Evolutionary conservation across 1,140 invertebrate genomes (phyloP).

Genomic region (Acromyrmex charruanus): DNA sequence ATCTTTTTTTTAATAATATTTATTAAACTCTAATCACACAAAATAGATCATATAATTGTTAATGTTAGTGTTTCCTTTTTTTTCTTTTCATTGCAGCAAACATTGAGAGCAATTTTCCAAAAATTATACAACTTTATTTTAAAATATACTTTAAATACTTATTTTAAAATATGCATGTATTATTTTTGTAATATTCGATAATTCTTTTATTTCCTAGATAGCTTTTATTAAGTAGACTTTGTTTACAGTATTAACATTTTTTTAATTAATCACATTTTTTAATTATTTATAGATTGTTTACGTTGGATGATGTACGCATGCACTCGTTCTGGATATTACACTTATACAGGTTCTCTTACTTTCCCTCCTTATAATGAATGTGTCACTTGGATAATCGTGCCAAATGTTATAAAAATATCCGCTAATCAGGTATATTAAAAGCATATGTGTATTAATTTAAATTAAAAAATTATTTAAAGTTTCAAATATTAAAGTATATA

Average conservation of each 20-base stretch:
- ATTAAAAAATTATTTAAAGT: neutral
- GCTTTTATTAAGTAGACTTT: neutral
- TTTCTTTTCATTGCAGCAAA: neutral
- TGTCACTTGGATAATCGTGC: constrained; percentile 92
- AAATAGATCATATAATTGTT: neutral
- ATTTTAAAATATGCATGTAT: neutral
- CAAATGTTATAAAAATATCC: constrained; percentile 90
- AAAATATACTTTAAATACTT: no score
- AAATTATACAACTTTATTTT: constrained; percentile 1
- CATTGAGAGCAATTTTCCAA: neutral
- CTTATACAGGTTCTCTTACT: constrained; percentile 91
- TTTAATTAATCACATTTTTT: neutral
- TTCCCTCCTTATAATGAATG: constrained; percentile 90
- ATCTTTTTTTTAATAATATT: neutral
- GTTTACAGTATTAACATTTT: neutral
- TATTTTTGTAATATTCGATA: constrained; percentile 5
- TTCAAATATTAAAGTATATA: constrained; percentile 42
- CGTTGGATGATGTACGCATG: constrained; percentile 72
- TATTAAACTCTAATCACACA: neutral
- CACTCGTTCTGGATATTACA: constrained; percentile 85
- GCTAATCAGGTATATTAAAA: constrained; percentile 88
- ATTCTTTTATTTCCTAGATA: neutral
- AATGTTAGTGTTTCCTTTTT: no score
- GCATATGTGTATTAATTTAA: constrained; percentile 64
- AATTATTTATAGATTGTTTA: constrained; percentile 65